phyloP scores from a whole-genome alignment of 2,888 invertebrate species.

The Elmis aenea region DNA sequence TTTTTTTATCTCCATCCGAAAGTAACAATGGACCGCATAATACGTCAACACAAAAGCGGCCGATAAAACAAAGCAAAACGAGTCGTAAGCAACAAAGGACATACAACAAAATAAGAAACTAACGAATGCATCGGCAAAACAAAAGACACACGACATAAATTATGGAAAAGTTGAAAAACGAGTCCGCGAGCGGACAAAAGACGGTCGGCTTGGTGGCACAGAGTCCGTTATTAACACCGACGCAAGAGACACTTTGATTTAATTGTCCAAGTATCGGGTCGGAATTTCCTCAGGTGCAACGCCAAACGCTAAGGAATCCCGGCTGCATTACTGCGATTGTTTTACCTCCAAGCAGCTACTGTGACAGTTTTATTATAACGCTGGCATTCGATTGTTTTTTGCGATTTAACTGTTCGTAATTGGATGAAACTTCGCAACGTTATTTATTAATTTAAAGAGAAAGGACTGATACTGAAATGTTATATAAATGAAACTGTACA shows the following conservation, averaged over 20 bases:
- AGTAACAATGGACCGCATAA: conserved; percentile 34
- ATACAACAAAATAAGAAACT: conserved; percentile 1
- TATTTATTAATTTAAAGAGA: no score
- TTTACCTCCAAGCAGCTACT: conserved; percentile 24
- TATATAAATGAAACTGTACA: no score
- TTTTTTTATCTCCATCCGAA: conserved; percentile 24
- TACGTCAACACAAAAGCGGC: conserved; percentile 30
- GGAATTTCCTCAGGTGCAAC: conserved; percentile 41
- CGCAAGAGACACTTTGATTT: conserved; percentile 41
- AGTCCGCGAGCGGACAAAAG: conserved; percentile 24
- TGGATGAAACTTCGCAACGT: conserved; percentile 8
- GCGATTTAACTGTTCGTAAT: conserved; percentile 22
- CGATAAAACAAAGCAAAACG: conserved; percentile 28
- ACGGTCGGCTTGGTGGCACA: conserved; percentile 33
- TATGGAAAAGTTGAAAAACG: conserved; percentile 31
- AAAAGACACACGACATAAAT: conserved; percentile 33
- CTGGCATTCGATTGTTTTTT: conserved; percentile 25
- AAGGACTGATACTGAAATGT: no score
- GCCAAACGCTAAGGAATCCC: conserved; percentile 26
- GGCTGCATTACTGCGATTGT: conserved; percentile 25
- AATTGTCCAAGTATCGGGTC: conserved; percentile 37
- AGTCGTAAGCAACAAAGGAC: conserved; percentile 16
- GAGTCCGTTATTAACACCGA: conserved; percentile 37
- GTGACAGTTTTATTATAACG: conserved; percentile 34
- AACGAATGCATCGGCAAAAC: conserved; percentile 10